Conservation (phyloP, 2,797 vertebrate species). For the Trichosurus vulpecula region DNA sequence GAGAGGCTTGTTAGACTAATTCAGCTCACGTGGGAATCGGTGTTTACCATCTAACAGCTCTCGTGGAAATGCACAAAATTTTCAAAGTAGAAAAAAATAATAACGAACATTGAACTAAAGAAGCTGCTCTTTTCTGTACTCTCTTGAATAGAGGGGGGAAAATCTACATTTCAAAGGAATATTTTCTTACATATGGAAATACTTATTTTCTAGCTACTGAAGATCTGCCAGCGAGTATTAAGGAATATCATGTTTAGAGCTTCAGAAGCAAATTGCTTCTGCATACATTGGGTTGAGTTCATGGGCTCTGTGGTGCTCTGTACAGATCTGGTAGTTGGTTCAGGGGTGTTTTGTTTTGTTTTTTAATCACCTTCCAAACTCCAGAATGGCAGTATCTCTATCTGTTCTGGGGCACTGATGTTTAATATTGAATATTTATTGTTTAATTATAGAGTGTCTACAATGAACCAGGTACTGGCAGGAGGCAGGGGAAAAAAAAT, state of each 20-base stretch:
- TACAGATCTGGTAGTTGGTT: conserved; percentile 58
- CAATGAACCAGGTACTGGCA: fast-evolving
- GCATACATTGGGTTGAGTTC: conserved; percentile 65
- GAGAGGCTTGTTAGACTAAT: conserved; percentile 49
- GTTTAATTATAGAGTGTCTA: not conserved
- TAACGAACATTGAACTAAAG: conserved; percentile 66
- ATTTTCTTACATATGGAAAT: conserved; percentile 80
- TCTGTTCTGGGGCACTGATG: not conserved
- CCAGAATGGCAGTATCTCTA: not conserved
- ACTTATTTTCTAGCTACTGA: conserved; percentile 78
- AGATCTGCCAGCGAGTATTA: conserved; percentile 78
- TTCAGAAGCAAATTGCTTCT: conserved; percentile 82
- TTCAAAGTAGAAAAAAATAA: conserved; percentile 75
- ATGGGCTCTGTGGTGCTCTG: conserved; percentile 73
- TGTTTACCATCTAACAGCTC: conserved; percentile 68
- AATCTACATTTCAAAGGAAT: conserved; percentile 80
- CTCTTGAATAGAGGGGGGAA: conserved; percentile 64
- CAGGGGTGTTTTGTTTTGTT: conserved; percentile 4
- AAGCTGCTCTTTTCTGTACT: conserved; percentile 60
- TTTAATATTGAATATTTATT: not conserved
- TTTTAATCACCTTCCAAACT: not conserved
- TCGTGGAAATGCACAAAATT: conserved; percentile 64
- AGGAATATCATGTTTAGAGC: conserved; percentile 74
- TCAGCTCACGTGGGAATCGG: conserved; percentile 61
- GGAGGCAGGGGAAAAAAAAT: not conserved